Evolutionary conservation across 2,113 vertebrate species (phyloP), one percentile per base, ranked within the genome.

Genomic region (Prionailurus bengalensis): DNA sequence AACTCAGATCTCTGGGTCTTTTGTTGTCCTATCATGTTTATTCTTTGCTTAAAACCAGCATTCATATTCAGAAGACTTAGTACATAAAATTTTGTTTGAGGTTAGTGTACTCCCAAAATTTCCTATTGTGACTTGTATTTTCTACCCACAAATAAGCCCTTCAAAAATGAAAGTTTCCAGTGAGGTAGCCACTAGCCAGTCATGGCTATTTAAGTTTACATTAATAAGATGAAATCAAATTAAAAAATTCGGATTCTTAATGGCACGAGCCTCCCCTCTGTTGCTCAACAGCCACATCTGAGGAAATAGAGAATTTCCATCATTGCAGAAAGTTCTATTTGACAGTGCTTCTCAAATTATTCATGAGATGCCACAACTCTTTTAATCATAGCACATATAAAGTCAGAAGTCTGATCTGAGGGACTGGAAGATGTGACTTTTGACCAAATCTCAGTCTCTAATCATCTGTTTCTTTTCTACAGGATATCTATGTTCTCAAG

Each of bases 141-240:
- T 87, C 66, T 48, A 25, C 6, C n/a, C 39, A 91, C 27, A 82
- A 48, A 48, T 48, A 65, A 39, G 1, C 11, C 39, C n/a, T 82
- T 58, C 19, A 95, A 78, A 78, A 15, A 2, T 39, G 14, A 87
- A 87, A n/a, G 27, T 85, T 3, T 25, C 16, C 71, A 83, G 14
- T 53, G 16, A n/a, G 33, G 55, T 42, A 84, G 65, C 2, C 14
- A 71, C 33, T 81, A 61, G 19, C 4, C 39, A 79, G 14, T 14
- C 7, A 39, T 29, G 23, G 14, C 23, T 81, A 33, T 81, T 39
- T 87, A 55, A 65, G 61, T 83, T 84, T 84, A 48, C 45, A 83
- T 81, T 86, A 79, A 48, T 86, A 79, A 48, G 1, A 84, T 66
- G 76, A 85, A 84, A 74, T 89, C 27, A 92, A 90, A 78, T 70